Evolutionary conservation across 2,888 invertebrate genomes (phyloP), one percentile per base, ranked within the genome.

Genomic region (Steromphala cineraria): DNA sequence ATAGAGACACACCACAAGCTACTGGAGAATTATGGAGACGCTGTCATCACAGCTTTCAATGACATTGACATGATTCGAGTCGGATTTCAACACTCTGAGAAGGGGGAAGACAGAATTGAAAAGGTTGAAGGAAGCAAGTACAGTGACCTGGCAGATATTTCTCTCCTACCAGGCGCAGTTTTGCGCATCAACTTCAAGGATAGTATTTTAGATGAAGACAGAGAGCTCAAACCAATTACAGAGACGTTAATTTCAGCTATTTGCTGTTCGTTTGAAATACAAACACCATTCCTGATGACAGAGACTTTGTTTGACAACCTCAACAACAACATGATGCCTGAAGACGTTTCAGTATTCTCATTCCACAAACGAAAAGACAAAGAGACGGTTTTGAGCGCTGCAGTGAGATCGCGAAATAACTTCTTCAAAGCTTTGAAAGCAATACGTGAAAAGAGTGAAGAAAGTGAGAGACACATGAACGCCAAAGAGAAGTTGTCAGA

Each of bases 161-260:
- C 53, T 17, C 53, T 76, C 17, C n/a, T 76, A 4, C 21, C 53
- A 1, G 53, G 55, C 17, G 55, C 31, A 53, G 76, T 55, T 55
- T 19, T 76, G 31, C 55, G 55, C n/a, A 76, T 76, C 1, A 76
- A 76, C n/a, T 76, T 76, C 31, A 76, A 55, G 36, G 55, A 24
- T 17, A 36, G 21, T 31, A 28, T 76, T 5, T 55, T 76, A 2
- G 76, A 53, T 55, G 2, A 24, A 31, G 76, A 76, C 53, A 17
- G 15, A n/a, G 53, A 53, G 28, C 31, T 53, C 2, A 53, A 53
- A 31, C 24, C 76, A 19, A 76, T 76, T 7, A 53, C 76, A 17
- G 76, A 76, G n/a, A 76, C 55, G 4, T 15, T 76, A 8, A 76
- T 31, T n/a, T 53, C 53, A 15, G 76, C 76, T n/a, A 24, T 76